Conservation (phyloP, 1,140 invertebrate species). For the Drosophila asahinai region DNA sequence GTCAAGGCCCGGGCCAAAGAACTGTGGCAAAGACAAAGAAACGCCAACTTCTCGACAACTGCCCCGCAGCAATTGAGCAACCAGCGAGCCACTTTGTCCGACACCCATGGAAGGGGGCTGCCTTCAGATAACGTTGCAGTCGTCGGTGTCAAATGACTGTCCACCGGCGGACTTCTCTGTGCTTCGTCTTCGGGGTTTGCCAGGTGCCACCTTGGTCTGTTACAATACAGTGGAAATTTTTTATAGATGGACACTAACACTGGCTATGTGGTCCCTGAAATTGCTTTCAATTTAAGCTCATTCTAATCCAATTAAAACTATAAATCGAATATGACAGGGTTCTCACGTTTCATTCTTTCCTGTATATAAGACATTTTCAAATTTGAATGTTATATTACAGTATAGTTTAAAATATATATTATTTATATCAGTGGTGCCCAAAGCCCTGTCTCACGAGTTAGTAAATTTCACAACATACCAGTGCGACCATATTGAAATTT, state of each 20-base stretch:
- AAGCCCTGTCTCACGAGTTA: no score
- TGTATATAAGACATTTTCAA: no score
- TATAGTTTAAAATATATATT: not conserved
- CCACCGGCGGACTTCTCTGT: slow-evolving; percentile 30
- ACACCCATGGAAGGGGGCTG: not conserved
- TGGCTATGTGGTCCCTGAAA: not conserved
- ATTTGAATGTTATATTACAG: no score
- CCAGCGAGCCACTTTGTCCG: slow-evolving; percentile 36
- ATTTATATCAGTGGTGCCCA: not conserved
- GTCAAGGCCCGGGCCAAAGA: slow-evolving; percentile 76
- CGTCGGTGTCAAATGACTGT: slow-evolving; percentile 68
- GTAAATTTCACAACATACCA: no score
- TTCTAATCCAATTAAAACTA: not conserved
- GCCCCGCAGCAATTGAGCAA: slow-evolving; percentile 54
- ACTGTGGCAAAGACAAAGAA: slow-evolving; percentile 48
- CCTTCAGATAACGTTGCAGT: slow-evolving; percentile 21
- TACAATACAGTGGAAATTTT: not conserved
- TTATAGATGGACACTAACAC: not conserved
- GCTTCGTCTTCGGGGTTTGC: slow-evolving; percentile 16
- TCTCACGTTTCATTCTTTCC: not conserved
- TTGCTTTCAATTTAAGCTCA: not conserved
- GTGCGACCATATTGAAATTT: no score
- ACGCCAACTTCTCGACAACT: slow-evolving; percentile 30
- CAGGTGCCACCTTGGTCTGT: slow-evolving; percentile 39
- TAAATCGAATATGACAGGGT: not conserved